Base-by-base conservation (phyloP, 2,797 vertebrate species). In the Discoglossus pictus region DNA sequence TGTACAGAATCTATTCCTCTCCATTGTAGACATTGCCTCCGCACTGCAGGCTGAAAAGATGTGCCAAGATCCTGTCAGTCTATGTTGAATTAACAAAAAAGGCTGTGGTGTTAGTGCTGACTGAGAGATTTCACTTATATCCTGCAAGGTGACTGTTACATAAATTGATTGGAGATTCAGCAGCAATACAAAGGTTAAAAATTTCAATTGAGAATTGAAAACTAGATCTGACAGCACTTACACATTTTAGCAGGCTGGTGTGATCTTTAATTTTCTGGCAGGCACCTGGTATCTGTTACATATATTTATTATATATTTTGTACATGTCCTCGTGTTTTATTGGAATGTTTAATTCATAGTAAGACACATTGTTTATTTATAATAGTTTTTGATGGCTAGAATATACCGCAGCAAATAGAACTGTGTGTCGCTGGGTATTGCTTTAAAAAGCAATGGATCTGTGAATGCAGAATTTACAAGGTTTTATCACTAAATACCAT, bases 151-250 rank as follows among this genome's bases (percentile, higher is more conserved):
- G 65, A 79, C 74, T 79, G 27, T 50, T 79, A 75, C 35, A 39
- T 2, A 66, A 71, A 79, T 74, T 73, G 65, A 79, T 60, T 73
- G 52, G 24, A 76, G 68, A 56, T 70, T 75, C 69, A 53, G 42
- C 58, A 52, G 17, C 72, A 78, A 80, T 17, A 73, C 70, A 80
- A 79, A 83, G 73, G 68, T 76, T 81, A 83, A 79, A 75, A 65
- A 78, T 80, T 78, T 78, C 0, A 0, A 77, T 69, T 25, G 31
- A 43, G 8, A 69, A 42, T 60, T 74, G 68, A 72, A 68, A 74
- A 73, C 35, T 63, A 73, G 68, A n/a, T 46, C 35, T 74, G 82
- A 69, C 68, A 76, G 42, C 65, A 74, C 75, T 68, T 75, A 77
- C 78, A 78, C 73, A 73, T 38, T 35, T 75, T 74, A 52, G 68